Conservation (phyloP, 2,113 vertebrate genomes). For the Chroicocephalus ridibundus region DNA sequence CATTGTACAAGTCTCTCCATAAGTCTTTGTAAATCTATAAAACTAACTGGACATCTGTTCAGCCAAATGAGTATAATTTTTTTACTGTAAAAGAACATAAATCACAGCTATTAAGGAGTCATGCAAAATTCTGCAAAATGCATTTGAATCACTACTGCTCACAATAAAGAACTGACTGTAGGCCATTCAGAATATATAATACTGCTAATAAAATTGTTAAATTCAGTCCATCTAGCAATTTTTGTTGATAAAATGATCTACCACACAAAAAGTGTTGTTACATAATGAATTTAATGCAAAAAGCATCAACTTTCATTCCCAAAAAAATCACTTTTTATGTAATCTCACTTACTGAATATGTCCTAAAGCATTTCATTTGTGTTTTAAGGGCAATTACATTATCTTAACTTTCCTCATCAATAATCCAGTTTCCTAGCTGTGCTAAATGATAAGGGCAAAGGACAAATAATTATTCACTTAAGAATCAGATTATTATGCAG, state of each 20-base stretch:
- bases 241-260: not conserved
- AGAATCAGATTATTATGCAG: not conserved
- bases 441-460: not conserved
- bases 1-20: not conserved
- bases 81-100: not conserved
- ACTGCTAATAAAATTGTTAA: not conserved
- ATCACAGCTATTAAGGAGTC: not conserved
- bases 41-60: not conserved
- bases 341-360: not conserved
- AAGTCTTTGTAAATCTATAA: not conserved
- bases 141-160: not conserved
- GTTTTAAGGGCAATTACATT: not conserved
- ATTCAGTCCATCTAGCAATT: not conserved
- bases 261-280: not conserved
- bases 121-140: conserved; percentile 13
- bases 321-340: not conserved
- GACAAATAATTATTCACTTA: not conserved
- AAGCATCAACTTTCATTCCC: not conserved
- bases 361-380: not conserved
- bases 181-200: not conserved
- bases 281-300: not conserved
- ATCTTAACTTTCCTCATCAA: not conserved
- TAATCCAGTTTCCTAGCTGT: not conserved
- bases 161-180: not conserved
- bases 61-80: not conserved